Conservation (phyloP, 2,888 invertebrate genomes). For the Endotricha flammealis region DNA sequence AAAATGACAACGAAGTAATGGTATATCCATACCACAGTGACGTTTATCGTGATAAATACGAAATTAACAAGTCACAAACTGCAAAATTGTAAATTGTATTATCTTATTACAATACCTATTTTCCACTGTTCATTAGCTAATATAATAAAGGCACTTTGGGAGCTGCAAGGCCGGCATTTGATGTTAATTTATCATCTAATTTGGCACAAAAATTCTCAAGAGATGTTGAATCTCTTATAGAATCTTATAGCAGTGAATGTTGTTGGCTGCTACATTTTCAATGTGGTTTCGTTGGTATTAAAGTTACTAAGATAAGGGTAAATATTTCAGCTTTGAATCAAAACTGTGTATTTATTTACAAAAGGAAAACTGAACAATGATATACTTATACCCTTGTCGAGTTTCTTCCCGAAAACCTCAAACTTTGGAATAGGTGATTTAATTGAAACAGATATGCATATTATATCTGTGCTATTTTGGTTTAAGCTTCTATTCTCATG, state of each 20-base stretch:
- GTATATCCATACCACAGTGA: conserved; percentile 3
- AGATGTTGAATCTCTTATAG: background rate
- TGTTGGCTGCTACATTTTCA: no score
- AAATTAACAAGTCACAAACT: conserved; percentile 18
- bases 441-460: no score
- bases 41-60: conserved; percentile 21
- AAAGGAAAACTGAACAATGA: no score
- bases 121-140: conserved; percentile 6
- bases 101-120: conserved; percentile 3
- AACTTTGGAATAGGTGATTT: no score
- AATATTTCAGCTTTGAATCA: no score
- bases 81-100: conserved; percentile 18
- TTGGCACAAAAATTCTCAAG: conserved; percentile 1
- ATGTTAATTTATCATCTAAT: conserved; percentile 3
- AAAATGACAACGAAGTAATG: conserved; percentile 2
- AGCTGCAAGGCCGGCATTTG: background rate
- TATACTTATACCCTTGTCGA: no score
- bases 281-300: no score
- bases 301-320: no score
- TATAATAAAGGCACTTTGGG: background rate
- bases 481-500: no score
- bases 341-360: no score
- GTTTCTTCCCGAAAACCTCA: no score
- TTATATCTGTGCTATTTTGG: no score
- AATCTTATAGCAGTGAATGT: background rate